A percentile compares a stretch with the other conserved stretches of the same genome.
These are phyloP conservation scores for Aphidoletes aphidimyza DNA, from an alignment of 2,888 invertebrate species.

Conservation along the genomic window DNA sequence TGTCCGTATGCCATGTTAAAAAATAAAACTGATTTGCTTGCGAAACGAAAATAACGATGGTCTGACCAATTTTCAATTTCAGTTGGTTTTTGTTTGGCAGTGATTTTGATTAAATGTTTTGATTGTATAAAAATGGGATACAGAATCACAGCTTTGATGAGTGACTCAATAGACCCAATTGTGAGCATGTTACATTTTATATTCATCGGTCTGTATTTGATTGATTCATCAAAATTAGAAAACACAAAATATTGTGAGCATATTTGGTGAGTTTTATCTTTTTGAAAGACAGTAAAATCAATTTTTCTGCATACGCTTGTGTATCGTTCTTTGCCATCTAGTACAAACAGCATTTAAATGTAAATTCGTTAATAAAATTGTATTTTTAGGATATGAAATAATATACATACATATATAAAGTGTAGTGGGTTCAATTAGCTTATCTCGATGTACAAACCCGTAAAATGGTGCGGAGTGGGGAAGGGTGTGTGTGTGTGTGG, in stretches of 20 bases:
- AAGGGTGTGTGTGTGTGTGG: no score
- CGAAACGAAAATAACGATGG: neutral
- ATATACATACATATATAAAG: neutral
- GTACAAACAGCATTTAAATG: neutral
- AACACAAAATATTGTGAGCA: neutral
- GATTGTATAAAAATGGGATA: neutral
- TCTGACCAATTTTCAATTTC: neutral
- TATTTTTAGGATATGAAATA: neutral
- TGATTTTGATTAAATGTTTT: constrained; percentile 25
- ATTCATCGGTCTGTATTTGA: neutral
- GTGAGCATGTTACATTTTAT: neutral
- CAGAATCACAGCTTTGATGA: neutral
- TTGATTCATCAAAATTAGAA: neutral
- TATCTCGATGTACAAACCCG: constrained; percentile 49
- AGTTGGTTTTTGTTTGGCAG: neutral
- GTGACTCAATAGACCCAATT: neutral
- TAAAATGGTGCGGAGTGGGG: no score
- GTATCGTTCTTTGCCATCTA: neutral
- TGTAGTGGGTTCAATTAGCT: constrained; percentile 25
- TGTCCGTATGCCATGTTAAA: neutral
- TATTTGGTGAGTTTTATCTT: neutral
- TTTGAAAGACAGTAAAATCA: no score
- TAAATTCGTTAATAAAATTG: constrained; percentile 51
- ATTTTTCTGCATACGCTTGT: neutral
- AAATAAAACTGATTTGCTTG: neutral